These are phyloP conservation scores for Amphilophus citrinellus DNA, from an alignment of 2,113 vertebrate species.

Conservation along the genomic window DNA sequence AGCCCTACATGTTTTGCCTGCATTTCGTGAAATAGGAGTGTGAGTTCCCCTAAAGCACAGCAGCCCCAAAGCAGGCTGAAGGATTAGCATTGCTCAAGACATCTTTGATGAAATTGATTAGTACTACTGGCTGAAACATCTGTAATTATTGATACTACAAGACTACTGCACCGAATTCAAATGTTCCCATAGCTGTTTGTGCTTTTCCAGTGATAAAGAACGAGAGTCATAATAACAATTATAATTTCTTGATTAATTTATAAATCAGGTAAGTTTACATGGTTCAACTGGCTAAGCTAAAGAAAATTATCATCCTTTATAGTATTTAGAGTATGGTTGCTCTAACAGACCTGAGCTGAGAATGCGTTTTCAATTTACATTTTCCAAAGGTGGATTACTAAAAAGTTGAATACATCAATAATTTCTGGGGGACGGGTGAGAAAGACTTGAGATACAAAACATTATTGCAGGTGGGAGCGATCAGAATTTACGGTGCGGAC, in stretches of 20 bases:
- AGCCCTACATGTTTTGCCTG: constrained; percentile 20
- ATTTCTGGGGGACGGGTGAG: background rate
- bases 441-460: constrained; percentile 3
- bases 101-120: constrained; percentile 11
- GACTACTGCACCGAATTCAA: background rate
- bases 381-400: constrained; percentile 10
- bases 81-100: constrained; percentile 10
- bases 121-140: background rate
- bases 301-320: background rate
- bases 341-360: background rate
- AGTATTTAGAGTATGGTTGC: background rate
- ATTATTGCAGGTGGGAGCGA: constrained; percentile 4
- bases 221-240: background rate
- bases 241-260: background rate
- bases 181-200: constrained; percentile 14
- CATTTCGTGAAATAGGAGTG: constrained; percentile 23
- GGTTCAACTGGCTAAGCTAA: background rate
- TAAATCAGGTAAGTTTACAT: background rate
- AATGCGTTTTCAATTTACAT: background rate
- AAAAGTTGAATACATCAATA: constrained; percentile 18
- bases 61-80: background rate
- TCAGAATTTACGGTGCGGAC: background rate
- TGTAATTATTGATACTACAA: constrained; percentile 12
- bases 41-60: constrained; percentile 30
- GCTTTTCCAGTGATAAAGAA: background rate